Base-by-base conservation (phyloP, 2,797 vertebrate species). In the Nannoperca obscura region DNA sequence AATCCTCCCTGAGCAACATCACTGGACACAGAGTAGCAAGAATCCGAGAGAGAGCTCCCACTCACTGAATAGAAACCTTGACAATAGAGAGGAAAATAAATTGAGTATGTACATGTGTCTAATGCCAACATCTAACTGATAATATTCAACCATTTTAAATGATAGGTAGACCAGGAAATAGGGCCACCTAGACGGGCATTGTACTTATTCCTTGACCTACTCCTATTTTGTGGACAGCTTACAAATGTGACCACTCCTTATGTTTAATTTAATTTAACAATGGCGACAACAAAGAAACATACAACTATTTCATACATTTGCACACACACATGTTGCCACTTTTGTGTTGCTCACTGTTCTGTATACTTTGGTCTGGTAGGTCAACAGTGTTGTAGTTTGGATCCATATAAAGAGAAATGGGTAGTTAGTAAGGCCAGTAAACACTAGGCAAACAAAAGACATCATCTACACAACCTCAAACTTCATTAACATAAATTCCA, bases 11-110 rank as follows among this genome's bases (percentile, higher is more conserved):
- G 91, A 1, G 93, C 86, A 0, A 88, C 93, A 15, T 97, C 96
- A 40, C 96, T 96, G 85, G 95, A 95, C 78, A 97, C 95, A 0
- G 96, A 97, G 89, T 95, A 94, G 85, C 95, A 95, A 3, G 96
- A 97, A 89, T 96, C 95, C 0, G 96, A 96, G n/a, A 96, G 92
- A 54, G 96, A 96, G 85, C 95, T 96, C 50, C 95, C 96, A 27
- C 95, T 96, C 55, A 96, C 96, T 0, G 95, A 96, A 74, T 96
- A 96, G 89, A 96, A 96, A 73, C 95, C 95, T 96, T 74, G 3
- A 74, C 32, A 70, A 74, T 71, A 78, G 58, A 86, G 22, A 13
- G 7, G 52, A 5, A 46, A 59, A 60, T 0, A 52, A 27, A 62
- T 63, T 62, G 17, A 75, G 47, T 58, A 61, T 42, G 15, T 36